phyloP scores from a whole-genome alignment of 2,797 vertebrate genomes.

The Anguilla anguilla region DNA sequence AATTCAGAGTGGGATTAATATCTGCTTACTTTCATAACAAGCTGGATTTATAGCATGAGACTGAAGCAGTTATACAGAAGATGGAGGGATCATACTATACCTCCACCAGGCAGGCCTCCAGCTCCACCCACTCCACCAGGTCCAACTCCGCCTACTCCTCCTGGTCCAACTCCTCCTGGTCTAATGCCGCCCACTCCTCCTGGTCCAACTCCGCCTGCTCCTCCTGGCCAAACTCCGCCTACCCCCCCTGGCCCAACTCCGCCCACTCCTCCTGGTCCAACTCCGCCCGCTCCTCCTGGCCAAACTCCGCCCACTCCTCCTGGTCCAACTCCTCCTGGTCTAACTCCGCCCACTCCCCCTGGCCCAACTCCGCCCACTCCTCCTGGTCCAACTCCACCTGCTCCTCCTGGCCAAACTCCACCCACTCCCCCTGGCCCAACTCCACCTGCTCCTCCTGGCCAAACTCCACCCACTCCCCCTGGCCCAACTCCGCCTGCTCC shows the following conservation, averaged over 20 bases:
- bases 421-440: slow-evolving; percentile 18
- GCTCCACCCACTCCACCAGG: slow-evolving; percentile 40
- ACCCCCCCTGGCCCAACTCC: slow-evolving; percentile 35
- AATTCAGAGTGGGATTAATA: too few species aligned
- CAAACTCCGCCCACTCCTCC: slow-evolving; percentile 37
- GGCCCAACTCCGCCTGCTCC: slow-evolving; percentile 43
- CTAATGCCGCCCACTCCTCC: slow-evolving; percentile 38
- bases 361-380: slow-evolving; percentile 11
- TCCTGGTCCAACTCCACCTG: neutral
- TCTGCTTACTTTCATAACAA: too few species aligned
- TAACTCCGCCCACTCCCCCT: too few species aligned
- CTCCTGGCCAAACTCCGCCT: slow-evolving; percentile 46
- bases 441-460: slow-evolving; percentile 33
- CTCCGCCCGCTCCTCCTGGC: slow-evolving; percentile 35
- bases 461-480: slow-evolving; percentile 14
- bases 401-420: slow-evolving; percentile 45
- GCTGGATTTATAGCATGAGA: too few species aligned
- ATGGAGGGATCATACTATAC: neutral
- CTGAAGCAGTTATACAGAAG: neutral
- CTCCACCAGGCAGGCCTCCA: slow-evolving; percentile 48
- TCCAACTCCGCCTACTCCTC: slow-evolving; percentile 41
- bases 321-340: too few species aligned
- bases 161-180: slow-evolving; percentile 34
- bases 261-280: neutral
- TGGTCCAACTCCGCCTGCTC: slow-evolving; percentile 38